These are phyloP conservation scores for Lithosia quadra DNA, from an alignment of 2,888 invertebrate genomes.

Conservation along the genomic window DNA sequence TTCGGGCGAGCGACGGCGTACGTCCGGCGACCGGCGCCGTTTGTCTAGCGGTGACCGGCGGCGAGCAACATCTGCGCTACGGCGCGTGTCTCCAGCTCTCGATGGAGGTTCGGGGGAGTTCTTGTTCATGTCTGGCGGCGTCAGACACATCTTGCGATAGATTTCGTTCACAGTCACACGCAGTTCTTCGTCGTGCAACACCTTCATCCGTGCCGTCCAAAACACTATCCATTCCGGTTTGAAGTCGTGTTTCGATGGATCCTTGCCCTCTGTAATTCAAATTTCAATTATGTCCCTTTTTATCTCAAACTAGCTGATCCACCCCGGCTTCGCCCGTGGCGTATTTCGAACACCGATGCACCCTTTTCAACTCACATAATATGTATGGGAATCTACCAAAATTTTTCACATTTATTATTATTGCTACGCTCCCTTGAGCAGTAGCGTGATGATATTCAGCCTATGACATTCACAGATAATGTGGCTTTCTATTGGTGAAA, in stretches of 20 bases:
- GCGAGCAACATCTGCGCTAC: conserved; percentile 20
- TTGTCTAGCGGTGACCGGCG: conserved; percentile 9
- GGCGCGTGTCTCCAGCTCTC: conserved; percentile 11
- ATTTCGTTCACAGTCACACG: conserved; percentile 90
- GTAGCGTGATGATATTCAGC: too few relatives aligned
- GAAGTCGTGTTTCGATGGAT: conserved; percentile 93
- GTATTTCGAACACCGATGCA: too few relatives aligned
- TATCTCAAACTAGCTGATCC: not conserved
- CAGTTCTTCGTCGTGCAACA: conserved; percentile 91
- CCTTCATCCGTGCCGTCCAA: conserved; percentile 94
- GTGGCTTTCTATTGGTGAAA: too few relatives aligned
- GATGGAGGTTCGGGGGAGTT: conserved; percentile 23
- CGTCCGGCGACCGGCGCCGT: conserved; percentile 25
- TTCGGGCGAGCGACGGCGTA: conserved; percentile 27
- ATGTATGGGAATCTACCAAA: too few relatives aligned
- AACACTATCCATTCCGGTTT: conserved; percentile 96
- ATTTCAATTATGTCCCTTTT: not conserved
- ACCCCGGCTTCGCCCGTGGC: too few relatives aligned
- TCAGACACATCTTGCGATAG: conserved; percentile 86
- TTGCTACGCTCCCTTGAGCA: too few relatives aligned
- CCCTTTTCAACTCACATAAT: too few relatives aligned
- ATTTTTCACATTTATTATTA: too few relatives aligned
- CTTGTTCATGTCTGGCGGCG: conserved; percentile 65
- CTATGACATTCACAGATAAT: too few relatives aligned
- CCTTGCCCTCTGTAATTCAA: conserved; percentile 87